Evolutionary conservation across 2,797 vertebrate species (phyloP), one percentile per base, ranked within the genome.

Genomic region (Buphagus erythrorhynchus): DNA sequence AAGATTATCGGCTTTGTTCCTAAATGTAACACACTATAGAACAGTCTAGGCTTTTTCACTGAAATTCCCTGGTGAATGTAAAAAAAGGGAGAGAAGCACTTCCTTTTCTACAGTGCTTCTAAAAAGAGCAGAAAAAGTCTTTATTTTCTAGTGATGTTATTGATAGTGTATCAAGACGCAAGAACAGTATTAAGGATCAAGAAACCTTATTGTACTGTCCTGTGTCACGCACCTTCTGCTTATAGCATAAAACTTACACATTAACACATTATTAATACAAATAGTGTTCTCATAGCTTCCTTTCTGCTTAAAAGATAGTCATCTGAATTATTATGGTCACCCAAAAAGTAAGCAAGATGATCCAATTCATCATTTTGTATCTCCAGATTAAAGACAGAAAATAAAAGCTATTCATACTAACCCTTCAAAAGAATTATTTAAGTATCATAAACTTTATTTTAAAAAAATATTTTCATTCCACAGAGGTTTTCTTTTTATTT

Each of bases 1-100:
- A 96, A 91, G 83, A 95, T 85, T 84, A 86, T 81, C 62, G 5
- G 79, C 86, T 91, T 69, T 82, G 40, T 88, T 97, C 86, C 95
- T 91, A 95, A 97, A 88, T 61, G 89, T 31, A 95, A 93, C 75
- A 67, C 14, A 67, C 67, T 79, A 80, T 15, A 90, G 42, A 95
- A 92, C 66, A 86, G 43, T 61, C 91, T 71, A 86, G 80, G 90
- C 63, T 90, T 86, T 91, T 90, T 81, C 71, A 76, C 77, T 45
- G 54, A 59, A 95, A 96, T 93, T 94, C 79, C 69, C 80, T 62
- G 22, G 61, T 92, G 92, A 96, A 78, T 68, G 79, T 69, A 68
- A 94, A 95, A 96, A 95, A 68, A 36, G 11, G 54, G 46, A 93
- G 61, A 45, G 19, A 16, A 58, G n/a, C 46, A 94, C 72, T 92